phyloP scores from a whole-genome alignment of 1,140 invertebrate species.

The Gyrodactylus salaris region DNA sequence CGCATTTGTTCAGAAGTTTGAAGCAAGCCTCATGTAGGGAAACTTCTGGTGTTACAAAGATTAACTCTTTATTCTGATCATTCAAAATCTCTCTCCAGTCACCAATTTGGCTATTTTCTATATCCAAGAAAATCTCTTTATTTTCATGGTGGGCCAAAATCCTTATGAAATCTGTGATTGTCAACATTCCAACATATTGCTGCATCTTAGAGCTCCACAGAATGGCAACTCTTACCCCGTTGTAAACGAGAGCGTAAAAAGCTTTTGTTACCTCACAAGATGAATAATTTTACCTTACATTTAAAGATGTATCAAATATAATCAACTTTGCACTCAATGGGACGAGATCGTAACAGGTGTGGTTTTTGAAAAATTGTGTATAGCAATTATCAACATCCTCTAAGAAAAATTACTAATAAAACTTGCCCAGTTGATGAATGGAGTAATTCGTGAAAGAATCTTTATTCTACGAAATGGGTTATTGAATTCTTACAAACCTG shows the following conservation, averaged over 20 bases:
- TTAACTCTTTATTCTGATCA: slow-evolving; percentile 15
- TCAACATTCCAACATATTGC: slow-evolving; percentile 67
- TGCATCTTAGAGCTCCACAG: slow-evolving; percentile 71
- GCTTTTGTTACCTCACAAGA: slow-evolving; percentile 47
- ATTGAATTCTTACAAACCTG: too few species aligned
- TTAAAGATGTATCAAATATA: slow-evolving; percentile 88
- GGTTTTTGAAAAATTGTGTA: slow-evolving; percentile 14
- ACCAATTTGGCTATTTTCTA: neutral
- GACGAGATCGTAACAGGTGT: slow-evolving; percentile 95
- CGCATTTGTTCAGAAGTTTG: slow-evolving; percentile 51
- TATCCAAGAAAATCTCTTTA: neutral
- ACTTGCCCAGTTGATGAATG: neutral
- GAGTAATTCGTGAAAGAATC: neutral
- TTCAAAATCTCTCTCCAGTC: slow-evolving; percentile 13
- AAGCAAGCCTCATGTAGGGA: slow-evolving; percentile 56
- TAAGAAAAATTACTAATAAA: neutral
- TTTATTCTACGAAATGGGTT: too few species aligned
- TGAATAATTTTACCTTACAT: slow-evolving; percentile 23
- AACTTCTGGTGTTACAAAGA: slow-evolving; percentile 17
- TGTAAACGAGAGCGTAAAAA: slow-evolving; percentile 88
- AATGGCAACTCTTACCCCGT: slow-evolving; percentile 85
- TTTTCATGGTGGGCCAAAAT: slow-evolving; percentile 29
- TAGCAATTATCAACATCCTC: neutral
- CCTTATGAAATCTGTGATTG: slow-evolving; percentile 96
- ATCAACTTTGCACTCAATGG: slow-evolving; percentile 92